phyloP scores from a whole-genome alignment of 2,797 vertebrate genomes.

The Sorex maritimensis region DNA sequence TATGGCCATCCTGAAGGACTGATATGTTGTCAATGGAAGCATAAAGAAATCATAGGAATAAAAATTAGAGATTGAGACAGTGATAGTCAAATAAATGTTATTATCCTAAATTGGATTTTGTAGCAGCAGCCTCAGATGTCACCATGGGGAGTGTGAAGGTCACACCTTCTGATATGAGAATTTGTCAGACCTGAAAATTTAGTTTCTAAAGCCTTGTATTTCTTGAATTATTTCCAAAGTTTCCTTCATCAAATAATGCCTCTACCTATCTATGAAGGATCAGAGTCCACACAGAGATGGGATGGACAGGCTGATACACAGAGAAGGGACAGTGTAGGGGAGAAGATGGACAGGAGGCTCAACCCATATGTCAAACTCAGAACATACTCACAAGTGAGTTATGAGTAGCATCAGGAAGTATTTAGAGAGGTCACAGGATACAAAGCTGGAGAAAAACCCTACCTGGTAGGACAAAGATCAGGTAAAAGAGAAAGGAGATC shows the following conservation, averaged over 20 bases:
- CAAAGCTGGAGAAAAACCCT: background rate
- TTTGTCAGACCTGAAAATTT: background rate
- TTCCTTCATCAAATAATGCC: background rate
- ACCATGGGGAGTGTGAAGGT: slow-evolving; percentile 63
- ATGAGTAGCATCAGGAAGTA: background rate
- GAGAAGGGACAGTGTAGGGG: background rate
- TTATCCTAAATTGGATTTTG: slow-evolving; percentile 79
- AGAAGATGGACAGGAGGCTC: no score
- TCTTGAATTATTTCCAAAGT: background rate
- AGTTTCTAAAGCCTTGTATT: background rate
- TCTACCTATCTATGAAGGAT: background rate
- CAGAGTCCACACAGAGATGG: background rate
- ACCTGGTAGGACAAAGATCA: no score
- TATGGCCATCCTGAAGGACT: slow-evolving; percentile 17
- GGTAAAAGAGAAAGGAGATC: background rate
- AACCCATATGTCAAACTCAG: background rate
- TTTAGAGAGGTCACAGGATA: background rate
- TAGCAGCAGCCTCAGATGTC: background rate
- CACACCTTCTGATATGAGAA: background rate
- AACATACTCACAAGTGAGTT: background rate
- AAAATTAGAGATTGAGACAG: slow-evolving; percentile 71
- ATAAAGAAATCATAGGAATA: slow-evolving; percentile 50
- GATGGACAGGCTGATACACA: background rate
- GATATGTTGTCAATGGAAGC: slow-evolving; percentile 65
- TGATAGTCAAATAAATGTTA: slow-evolving; percentile 68